Percentiles rank a stretch among this genome's conserved stretches.
Conservation (phyloP, 2,888 invertebrate genomes). For the Synanthedon andrenaeformis region DNA sequence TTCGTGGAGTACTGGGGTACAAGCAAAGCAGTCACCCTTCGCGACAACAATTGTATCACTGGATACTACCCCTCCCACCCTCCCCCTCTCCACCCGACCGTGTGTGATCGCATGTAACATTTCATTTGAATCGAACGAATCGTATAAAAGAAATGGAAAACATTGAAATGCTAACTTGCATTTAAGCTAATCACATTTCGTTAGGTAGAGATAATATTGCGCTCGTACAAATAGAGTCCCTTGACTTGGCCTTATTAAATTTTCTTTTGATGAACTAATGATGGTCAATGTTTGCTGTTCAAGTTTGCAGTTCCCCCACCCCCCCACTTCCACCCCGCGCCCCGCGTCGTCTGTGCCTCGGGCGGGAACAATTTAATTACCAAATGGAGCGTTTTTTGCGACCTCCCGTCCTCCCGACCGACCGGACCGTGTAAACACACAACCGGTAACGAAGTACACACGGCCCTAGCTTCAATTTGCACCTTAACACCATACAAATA, state of each 20-base stretch:
- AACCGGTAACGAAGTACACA: constrained; percentile 18
- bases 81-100: not conserved
- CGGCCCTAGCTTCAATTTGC: not conserved
- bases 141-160: too few relatives aligned
- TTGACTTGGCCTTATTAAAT: too few relatives aligned
- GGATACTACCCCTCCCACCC: not conserved
- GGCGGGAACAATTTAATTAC: constrained; percentile 54
- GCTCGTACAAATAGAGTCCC: too few relatives aligned
- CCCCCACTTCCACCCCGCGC: constrained; percentile 6
- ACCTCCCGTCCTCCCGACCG: constrained; percentile 15
- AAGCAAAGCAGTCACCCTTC: not conserved
- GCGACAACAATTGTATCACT: not conserved
- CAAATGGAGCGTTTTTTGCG: constrained; percentile 61
- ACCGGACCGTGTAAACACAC: constrained; percentile 33
- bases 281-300: constrained; percentile 35
- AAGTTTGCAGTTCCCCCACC: constrained; percentile 29
- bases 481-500: not conserved
- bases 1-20: not conserved
- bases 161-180: too few relatives aligned
- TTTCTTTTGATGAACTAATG: not conserved
- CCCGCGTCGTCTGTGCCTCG: constrained; percentile 8
- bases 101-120: not conserved
- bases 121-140: not conserved
- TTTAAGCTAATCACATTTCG: too few relatives aligned
- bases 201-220: too few relatives aligned